Percentiles rank a stretch among this genome's conserved stretches.
phyloP scores from a whole-genome alignment of 2,113 vertebrate genomes.

The Poecilia latipinna region DNA sequence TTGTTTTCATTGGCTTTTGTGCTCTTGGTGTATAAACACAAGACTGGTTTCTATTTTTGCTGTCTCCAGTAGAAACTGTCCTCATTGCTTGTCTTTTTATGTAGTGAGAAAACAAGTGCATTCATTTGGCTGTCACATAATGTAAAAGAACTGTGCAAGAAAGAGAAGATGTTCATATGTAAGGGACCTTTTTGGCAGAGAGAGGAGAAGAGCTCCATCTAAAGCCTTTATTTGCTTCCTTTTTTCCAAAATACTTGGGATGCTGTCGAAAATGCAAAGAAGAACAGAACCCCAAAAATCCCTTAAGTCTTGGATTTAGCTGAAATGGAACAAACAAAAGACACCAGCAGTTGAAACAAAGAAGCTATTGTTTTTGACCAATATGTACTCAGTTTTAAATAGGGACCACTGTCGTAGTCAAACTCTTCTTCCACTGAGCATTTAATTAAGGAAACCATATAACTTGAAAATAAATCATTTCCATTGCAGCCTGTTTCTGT shows the following conservation, averaged over 20 bases:
- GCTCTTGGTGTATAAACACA: not conserved
- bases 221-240: conserved; percentile 1
- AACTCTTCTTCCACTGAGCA: not conserved
- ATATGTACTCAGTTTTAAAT: not conserved
- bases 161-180: not conserved
- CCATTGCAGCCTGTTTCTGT: not conserved
- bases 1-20: not conserved
- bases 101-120: not conserved
- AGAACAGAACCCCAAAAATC: not conserved
- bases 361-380: not conserved
- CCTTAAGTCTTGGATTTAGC: not conserved
- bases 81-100: conserved; percentile 17
- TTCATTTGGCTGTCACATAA: conserved; percentile 14
- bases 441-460: not conserved
- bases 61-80: conserved; percentile 11
- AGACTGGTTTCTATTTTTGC: conserved; percentile 10
- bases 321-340: not conserved
- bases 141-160: conserved; percentile 1
- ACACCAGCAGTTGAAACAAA: not conserved
- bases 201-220: not conserved
- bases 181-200: not conserved
- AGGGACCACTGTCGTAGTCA: not conserved
- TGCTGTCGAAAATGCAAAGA: not conserved
- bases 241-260: conserved; percentile 1
- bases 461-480: not conserved